Base-by-base conservation (phyloP, 1,140 invertebrate genomes). In the Drosophila novamexicana region DNA sequence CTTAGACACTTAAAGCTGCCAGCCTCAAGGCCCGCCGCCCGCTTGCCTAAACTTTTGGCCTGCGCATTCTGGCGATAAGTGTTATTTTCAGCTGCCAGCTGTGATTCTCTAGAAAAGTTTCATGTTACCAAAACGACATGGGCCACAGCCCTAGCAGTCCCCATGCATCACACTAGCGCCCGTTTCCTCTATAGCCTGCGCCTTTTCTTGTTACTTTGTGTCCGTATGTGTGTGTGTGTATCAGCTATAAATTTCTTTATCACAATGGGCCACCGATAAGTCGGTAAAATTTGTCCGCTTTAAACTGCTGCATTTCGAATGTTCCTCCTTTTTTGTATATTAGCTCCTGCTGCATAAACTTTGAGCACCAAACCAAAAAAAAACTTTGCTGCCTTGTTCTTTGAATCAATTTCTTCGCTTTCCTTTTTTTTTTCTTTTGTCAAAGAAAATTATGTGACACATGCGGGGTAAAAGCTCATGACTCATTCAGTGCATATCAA, bases 31-130 rank as follows among this genome's bases (percentile, higher is more conserved):
- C 22, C 22, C n/a, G 1, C 4, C 32, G 16, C 37, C 16, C n/a
- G 8, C 12, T 29, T 12, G 40, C 34, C 50, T n/a, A n/a, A n/a
- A 16, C 29, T 57, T 37, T 8, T 39, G 22, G 67, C 9, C 63
- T 53, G 50, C 68, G 74, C 45, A 50, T 40, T 58, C 36, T 67
- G 81, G 73, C 77, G 81, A 85, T 85, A 85, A 85, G 81, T 85
- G 81, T 85, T 85, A 85, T 85, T 81, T 85, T 85, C 81, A 75
- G 78, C 81, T 85, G 81, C 81, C 78, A 81, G 81, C 78, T 85
- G 81, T 85, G 81, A 85, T 85, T 85, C 82, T 61, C 76, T 66
- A 69, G 67, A 40, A 85, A 85, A 85, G 81, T 85, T 85, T 85
- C 81, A 85, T 81, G 81, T 85, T 85, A 78, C 81, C 74, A 61